A percentile compares a stretch with the other conserved stretches of the same genome.
Conservation (phyloP, 2,888 invertebrate genomes). For the Tuta absoluta region DNA sequence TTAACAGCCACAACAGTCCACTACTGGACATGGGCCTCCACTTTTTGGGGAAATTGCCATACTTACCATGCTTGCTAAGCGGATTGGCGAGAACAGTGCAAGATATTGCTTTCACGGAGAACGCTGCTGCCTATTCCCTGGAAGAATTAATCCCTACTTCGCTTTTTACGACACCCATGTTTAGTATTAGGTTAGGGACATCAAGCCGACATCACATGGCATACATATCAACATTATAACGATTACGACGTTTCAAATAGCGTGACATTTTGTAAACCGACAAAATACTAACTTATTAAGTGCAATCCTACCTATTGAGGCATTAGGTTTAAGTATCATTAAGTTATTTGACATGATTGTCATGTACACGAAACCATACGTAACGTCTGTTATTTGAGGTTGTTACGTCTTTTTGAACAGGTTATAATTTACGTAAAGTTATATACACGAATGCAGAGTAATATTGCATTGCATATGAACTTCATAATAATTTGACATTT, state of each 20-base stretch:
- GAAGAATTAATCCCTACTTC: no score
- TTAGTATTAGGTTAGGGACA: no score
- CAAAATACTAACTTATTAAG: constrained; percentile 2
- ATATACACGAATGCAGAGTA: not conserved
- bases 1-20: no score
- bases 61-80: no score
- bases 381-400: constrained; percentile 5
- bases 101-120: no score
- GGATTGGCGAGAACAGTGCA: no score
- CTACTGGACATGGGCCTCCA: no score
- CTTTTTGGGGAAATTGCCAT: no score
- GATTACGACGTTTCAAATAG: not conserved
- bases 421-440: not conserved
- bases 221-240: not conserved
- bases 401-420: constrained; percentile 1
- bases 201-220: no score
- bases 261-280: constrained; percentile 6
- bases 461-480: not conserved
- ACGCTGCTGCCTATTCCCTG: no score
- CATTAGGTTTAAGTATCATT: constrained; percentile 16
- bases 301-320: constrained; percentile 7
- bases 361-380: constrained; percentile 6
- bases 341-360: not conserved
- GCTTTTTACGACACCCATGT: no score
- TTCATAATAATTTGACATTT: constrained; percentile 3